Evolutionary conservation across 2,888 invertebrate genomes (phyloP).

Genomic region (Alloplasta piceator): DNA sequence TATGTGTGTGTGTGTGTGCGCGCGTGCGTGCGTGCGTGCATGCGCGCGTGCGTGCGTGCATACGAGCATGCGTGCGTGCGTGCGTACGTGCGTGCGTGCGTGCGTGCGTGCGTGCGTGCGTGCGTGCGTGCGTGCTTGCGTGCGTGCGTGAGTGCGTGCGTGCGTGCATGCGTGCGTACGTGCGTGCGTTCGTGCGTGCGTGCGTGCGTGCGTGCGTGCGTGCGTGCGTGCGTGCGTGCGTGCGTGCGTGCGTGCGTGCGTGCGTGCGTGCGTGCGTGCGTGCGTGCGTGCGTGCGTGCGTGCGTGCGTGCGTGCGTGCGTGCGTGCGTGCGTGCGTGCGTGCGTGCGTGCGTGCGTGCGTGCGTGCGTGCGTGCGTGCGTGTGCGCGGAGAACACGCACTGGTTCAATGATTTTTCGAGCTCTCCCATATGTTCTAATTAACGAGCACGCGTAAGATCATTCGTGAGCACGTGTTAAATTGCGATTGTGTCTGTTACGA

Average conservation of each 20-base stretch:
- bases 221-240: not conserved
- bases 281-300: conserved; percentile 10
- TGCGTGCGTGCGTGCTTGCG: not conserved
- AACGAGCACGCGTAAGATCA: conserved; percentile 52
- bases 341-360: not conserved
- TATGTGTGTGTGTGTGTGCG: too few species aligned
- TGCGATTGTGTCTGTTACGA: not conserved
- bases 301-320: not conserved
- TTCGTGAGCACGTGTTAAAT: conserved; percentile 56
- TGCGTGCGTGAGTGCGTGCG: conserved; percentile 9
- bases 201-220: not conserved
- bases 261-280: not conserved
- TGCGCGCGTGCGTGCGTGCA: conserved; percentile 17
- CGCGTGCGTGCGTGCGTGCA: not conserved
- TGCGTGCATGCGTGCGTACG: too few species aligned
- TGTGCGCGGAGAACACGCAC: conserved; percentile 42
- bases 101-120: conserved; percentile 10
- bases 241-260: not conserved
- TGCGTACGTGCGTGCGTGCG: too few species aligned
- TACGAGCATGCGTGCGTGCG: too few species aligned
- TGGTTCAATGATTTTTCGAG: conserved; percentile 44
- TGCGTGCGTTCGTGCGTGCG: conserved; percentile 7
- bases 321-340: conserved; percentile 9
- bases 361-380: not conserved
- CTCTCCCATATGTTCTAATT: conserved; percentile 42